These are phyloP conservation scores for Calliopsis andreniformis DNA, from an alignment of 1,140 invertebrate species.

Conservation along the genomic window DNA sequence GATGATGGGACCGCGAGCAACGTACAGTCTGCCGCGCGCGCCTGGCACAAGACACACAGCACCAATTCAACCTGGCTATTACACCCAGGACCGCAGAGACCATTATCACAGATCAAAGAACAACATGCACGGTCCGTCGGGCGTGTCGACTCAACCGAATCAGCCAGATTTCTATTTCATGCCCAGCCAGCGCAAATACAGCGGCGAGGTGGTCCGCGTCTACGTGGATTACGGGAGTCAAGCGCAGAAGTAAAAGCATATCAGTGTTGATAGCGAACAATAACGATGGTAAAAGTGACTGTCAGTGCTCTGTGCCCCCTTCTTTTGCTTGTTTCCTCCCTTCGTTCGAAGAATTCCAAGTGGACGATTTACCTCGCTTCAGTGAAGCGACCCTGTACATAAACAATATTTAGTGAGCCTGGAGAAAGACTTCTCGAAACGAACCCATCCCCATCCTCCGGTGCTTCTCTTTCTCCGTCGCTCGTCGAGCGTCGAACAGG, in stretches of 20 bases:
- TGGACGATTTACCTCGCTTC: slow-evolving; percentile 48
- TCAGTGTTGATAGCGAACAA: not conserved
- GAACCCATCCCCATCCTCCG: not conserved
- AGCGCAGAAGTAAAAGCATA: slow-evolving; percentile 67
- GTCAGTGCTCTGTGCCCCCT: slow-evolving; percentile 14
- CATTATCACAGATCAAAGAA: slow-evolving; percentile 65
- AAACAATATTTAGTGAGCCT: slow-evolving; percentile 44
- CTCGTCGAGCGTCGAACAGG: not conserved
- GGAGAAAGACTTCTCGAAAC: slow-evolving; percentile 39
- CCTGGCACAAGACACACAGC: slow-evolving; percentile 72
- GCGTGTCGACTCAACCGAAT: slow-evolving; percentile 45
- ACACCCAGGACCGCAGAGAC: slow-evolving; percentile 80
- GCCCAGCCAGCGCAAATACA: slow-evolving; percentile 96
- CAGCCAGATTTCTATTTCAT: slow-evolving; percentile 96
- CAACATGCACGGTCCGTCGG: slow-evolving; percentile 52
- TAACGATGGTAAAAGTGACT: not conserved
- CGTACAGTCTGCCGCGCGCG: slow-evolving; percentile 80
- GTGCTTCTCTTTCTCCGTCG: not conserved
- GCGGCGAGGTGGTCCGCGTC: slow-evolving; percentile 94
- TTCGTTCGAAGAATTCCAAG: not conserved
- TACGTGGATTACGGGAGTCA: slow-evolving; percentile 89
- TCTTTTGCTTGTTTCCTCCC: not conserved
- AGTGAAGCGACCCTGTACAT: slow-evolving; percentile 61
- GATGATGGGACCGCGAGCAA: slow-evolving; percentile 77
- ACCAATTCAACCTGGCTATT: slow-evolving; percentile 79